These are phyloP conservation scores for Drosophila bunnanda DNA, from an alignment of 2,888 invertebrate genomes.

Conservation along the genomic window DNA sequence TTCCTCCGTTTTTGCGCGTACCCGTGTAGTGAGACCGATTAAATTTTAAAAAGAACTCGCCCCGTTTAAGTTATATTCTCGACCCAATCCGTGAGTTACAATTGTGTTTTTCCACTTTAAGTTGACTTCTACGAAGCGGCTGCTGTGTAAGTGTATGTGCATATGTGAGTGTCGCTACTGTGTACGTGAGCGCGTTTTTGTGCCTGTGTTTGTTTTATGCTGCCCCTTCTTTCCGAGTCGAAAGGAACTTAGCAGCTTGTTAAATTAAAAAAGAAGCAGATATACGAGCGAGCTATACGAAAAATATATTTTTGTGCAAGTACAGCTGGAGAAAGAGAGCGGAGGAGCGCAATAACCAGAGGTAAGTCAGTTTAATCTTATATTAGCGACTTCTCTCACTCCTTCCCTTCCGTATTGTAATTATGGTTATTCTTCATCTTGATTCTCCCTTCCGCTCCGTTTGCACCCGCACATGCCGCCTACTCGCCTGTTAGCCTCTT, in stretches of 20 bases:
- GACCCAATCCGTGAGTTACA: background rate
- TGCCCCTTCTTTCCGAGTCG: background rate
- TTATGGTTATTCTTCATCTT: slow-evolving; percentile 55
- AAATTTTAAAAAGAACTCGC: background rate
- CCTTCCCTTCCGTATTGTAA: slow-evolving; percentile 27
- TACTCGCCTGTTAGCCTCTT: slow-evolving; percentile 48
- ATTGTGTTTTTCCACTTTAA: background rate
- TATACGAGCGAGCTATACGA: background rate
- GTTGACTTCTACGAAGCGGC: slow-evolving; percentile 28
- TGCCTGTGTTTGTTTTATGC: slow-evolving; percentile 20
- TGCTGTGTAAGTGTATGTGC: slow-evolving; percentile 9
- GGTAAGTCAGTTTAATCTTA: slow-evolving; percentile 4
- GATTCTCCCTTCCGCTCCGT: slow-evolving; percentile 28
- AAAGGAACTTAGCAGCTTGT: slow-evolving; percentile 25
- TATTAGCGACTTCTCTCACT: slow-evolving; percentile 30
- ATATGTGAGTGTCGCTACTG: slow-evolving; percentile 8
- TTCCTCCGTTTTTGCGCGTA: slow-evolving; percentile 28
- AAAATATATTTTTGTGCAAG: slow-evolving; percentile 5
- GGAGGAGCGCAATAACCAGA: background rate
- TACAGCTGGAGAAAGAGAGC: background rate
- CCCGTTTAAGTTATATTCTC: background rate
- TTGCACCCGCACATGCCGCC: slow-evolving; percentile 56
- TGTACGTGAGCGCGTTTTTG: slow-evolving; percentile 13
- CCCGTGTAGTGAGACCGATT: background rate
- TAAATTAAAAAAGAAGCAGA: slow-evolving; percentile 10